These are phyloP conservation scores for Schizothorax lantsangensis DNA, from an alignment of 2,797 vertebrate genomes.

Conservation along the genomic window DNA sequence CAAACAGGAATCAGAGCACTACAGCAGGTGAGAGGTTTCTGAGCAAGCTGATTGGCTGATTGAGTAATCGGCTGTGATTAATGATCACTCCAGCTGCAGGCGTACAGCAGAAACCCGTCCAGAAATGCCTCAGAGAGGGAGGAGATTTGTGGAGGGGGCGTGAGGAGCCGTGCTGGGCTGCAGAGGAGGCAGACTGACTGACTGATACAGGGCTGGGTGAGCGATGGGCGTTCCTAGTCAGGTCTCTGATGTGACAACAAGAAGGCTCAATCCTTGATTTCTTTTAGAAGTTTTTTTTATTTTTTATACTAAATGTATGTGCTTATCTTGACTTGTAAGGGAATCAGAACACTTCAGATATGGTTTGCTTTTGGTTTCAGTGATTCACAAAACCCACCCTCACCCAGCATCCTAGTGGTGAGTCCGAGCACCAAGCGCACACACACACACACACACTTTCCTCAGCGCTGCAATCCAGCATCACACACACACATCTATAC, in stretches of 20 bases:
- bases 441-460: constrained; percentile 48
- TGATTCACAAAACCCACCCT: constrained; percentile 16
- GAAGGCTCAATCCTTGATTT: neutral
- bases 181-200: neutral
- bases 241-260: neutral
- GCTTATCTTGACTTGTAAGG: neutral
- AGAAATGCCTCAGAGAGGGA: constrained; percentile 55
- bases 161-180: constrained; percentile 4
- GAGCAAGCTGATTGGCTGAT: constrained; percentile 46
- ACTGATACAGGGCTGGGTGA: constrained; percentile 1
- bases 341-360: neutral
- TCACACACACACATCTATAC: constrained; percentile 23
- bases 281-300: neutral
- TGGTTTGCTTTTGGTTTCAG: neutral
- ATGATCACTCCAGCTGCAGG: constrained; percentile 50
- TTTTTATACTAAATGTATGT: neutral
- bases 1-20: constrained; percentile 54
- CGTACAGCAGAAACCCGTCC: constrained; percentile 58
- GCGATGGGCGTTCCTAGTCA: neutral
- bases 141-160: constrained; percentile 35
- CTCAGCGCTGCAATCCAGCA: constrained; percentile 46
- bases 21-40: constrained; percentile 54
- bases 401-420: constrained; percentile 27
- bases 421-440: neutral
- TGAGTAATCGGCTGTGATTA: constrained; percentile 57